A percentile compares a stretch with the other conserved stretches of the same genome.
Evolutionary conservation across 2,797 vertebrate species (phyloP).

Genomic region (Mastacembelus armatus): DNA sequence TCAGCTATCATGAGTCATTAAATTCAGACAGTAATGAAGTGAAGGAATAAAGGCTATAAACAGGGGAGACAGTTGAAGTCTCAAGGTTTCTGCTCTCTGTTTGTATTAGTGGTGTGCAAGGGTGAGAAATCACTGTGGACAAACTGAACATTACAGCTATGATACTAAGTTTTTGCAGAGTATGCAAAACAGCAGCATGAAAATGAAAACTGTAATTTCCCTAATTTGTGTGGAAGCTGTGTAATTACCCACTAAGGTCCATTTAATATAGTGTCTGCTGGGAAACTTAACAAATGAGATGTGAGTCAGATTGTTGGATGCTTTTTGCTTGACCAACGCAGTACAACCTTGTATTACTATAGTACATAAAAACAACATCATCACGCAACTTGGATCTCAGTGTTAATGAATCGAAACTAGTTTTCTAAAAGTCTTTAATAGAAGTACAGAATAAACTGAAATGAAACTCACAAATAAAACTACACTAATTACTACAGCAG

Average conservation of each 20-base stretch:
- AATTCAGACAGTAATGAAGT: conserved; percentile 20
- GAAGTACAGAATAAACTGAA: background rate
- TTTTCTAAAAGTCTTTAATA: no score
- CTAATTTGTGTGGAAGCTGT: background rate
- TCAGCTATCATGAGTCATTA: conserved; percentile 26
- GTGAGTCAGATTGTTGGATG: background rate
- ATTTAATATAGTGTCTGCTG: background rate
- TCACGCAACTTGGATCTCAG: background rate
- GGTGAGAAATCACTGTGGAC: conserved; percentile 2
- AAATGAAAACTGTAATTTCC: background rate
- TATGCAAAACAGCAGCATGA: background rate
- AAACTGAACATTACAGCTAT: background rate
- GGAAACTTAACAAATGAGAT: background rate
- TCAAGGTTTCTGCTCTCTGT: conserved; percentile 24
- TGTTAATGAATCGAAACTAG: no score
- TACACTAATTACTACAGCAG: background rate
- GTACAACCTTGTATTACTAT: background rate
- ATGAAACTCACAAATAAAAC: background rate
- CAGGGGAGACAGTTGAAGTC: background rate
- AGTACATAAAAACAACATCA: background rate
- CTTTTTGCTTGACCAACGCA: background rate
- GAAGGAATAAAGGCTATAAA: background rate
- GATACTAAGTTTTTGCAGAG: no score
- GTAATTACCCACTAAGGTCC: background rate
- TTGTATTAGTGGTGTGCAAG: background rate